A percentile compares a stretch with the other conserved stretches of the same genome.
Conservation (phyloP, 2,888 invertebrate genomes). For the Mythimna albipuncta region DNA sequence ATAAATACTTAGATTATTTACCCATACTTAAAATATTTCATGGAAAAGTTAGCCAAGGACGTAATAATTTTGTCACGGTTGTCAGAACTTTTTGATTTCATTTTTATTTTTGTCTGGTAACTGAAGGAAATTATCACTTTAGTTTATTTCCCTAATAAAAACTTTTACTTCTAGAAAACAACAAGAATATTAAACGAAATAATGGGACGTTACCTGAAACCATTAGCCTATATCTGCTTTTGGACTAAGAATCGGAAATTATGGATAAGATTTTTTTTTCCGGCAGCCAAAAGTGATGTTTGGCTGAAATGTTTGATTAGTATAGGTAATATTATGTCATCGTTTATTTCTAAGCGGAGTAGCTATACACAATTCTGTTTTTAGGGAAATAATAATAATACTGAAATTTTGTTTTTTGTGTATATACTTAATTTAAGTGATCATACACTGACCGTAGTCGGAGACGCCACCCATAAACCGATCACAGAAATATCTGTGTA, state of each 20-base stretch:
- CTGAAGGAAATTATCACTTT: background rate
- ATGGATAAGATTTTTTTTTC: constrained; percentile 21
- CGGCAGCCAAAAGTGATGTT: background rate
- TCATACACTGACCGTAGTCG: no score
- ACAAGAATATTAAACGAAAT: constrained; percentile 42
- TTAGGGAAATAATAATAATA: no score
- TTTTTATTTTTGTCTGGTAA: constrained; percentile 1
- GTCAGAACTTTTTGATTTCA: constrained; percentile 20
- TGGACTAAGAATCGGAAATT: background rate
- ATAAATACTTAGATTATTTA: background rate
- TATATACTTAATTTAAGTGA: no score
- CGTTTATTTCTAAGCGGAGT: no score
- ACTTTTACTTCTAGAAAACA: constrained; percentile 26
- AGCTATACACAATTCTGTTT: no score
- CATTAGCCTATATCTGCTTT: constrained; percentile 1
- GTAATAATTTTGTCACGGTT: background rate
- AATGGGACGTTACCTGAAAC: constrained; percentile 25
- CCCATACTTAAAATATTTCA: background rate
- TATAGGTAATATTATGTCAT: no score
- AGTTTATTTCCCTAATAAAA: constrained; percentile 45
- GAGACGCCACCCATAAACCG: no score
- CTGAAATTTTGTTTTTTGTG: no score
- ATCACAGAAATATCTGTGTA: no score
- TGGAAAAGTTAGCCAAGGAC: background rate
- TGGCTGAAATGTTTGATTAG: background rate